These are phyloP conservation scores for Prochilodus magdalenae DNA, from an alignment of 2,113 vertebrate genomes.

Conservation along the genomic window DNA sequence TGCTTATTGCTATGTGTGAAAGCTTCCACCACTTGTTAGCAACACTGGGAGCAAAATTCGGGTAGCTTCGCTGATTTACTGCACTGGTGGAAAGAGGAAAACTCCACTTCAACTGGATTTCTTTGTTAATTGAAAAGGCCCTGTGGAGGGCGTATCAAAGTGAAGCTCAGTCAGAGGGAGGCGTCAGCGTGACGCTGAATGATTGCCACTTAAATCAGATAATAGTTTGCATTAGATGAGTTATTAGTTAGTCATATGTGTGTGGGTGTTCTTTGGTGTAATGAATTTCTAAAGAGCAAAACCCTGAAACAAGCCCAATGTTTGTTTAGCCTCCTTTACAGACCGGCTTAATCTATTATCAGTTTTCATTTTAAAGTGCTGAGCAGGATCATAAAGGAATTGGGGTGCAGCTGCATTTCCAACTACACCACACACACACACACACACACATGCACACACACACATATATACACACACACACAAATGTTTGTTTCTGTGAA, in stretches of 20 bases:
- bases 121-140: slow-evolving; percentile 25
- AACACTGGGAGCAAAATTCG: neutral
- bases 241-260: slow-evolving; percentile 35
- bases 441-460: too few species aligned
- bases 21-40: neutral
- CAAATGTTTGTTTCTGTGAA: too few species aligned
- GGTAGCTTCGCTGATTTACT: neutral
- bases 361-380: neutral
- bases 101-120: neutral
- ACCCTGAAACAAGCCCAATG: slow-evolving; percentile 1
- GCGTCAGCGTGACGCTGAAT: slow-evolving; percentile 24
- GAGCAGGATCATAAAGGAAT: neutral
- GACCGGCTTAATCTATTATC: neutral
- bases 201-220: slow-evolving; percentile 39
- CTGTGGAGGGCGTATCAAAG: slow-evolving; percentile 4
- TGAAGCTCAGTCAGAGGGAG: slow-evolving; percentile 27
- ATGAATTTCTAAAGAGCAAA: slow-evolving; percentile 16
- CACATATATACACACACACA: too few species aligned
- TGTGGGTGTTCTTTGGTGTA: slow-evolving; percentile 9
- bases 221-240: slow-evolving; percentile 33
- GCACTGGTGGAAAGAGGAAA: too few species aligned
- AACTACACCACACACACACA: neutral
- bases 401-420: neutral
- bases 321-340: neutral
- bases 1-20: neutral